These are phyloP conservation scores for Misgurnus mizolepis DNA, from an alignment of 2,113 vertebrate species.

Conservation along the genomic window DNA sequence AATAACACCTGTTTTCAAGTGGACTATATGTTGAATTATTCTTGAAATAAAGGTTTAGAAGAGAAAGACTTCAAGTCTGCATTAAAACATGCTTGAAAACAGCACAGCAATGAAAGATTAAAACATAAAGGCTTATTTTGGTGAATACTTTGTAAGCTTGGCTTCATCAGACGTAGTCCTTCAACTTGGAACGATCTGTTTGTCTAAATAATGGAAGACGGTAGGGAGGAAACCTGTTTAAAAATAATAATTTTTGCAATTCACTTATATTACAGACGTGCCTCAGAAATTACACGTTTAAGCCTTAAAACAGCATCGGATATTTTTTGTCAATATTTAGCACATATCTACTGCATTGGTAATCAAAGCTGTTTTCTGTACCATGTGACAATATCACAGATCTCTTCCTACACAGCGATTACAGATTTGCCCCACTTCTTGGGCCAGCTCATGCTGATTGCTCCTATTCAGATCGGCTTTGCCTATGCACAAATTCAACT, in stretches of 20 bases:
- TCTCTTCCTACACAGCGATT: conserved; percentile 45
- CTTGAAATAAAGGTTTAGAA: conserved; percentile 10
- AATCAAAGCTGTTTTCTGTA: conserved; percentile 18
- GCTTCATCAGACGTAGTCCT: too few species aligned
- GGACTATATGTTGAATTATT: conserved; percentile 40
- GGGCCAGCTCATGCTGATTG: conserved; percentile 14
- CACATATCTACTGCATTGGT: background rate
- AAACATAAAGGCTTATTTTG: conserved; percentile 43
- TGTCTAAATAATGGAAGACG: too few species aligned
- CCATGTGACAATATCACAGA: conserved; percentile 17
- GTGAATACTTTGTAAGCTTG: background rate
- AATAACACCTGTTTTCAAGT: conserved; percentile 43
- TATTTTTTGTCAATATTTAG: too few species aligned
- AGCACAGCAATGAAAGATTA: conserved; percentile 22
- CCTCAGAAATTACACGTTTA: background rate
- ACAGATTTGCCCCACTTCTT: conserved; percentile 45
- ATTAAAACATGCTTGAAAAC: conserved; percentile 8
- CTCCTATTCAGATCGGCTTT: background rate
- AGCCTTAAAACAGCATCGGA: background rate
- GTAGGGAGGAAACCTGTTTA: too few species aligned
- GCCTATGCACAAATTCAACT: background rate
- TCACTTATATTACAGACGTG: too few species aligned
- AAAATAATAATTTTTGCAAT: too few species aligned
- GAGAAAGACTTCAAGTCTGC: conserved; percentile 10
- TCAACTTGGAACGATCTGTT: too few species aligned